These are phyloP conservation scores for Drosophila lacertosa DNA, from an alignment of 1,140 invertebrate species.

Conservation along the genomic window DNA sequence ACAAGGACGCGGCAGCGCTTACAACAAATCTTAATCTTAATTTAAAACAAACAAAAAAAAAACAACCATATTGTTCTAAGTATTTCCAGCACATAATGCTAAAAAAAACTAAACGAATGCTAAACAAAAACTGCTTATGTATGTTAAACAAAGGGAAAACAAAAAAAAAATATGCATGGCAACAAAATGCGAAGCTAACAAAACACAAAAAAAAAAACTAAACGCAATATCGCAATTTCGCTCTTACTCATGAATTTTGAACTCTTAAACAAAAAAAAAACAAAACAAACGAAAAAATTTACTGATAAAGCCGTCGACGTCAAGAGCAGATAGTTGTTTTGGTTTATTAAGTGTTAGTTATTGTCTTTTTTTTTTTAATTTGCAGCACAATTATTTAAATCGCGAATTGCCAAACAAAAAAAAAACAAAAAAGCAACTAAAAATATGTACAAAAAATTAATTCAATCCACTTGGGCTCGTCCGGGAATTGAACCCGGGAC, in stretches of 20 bases:
- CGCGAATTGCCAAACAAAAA: too few species aligned
- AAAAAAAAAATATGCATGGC: conserved; percentile 27
- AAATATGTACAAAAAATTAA: conserved; percentile 3
- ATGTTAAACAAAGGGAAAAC: conserved; percentile 44
- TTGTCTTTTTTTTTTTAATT: conserved; percentile 25
- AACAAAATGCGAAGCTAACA: conserved; percentile 17
- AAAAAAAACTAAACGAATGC: conserved; percentile 69
- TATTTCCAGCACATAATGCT: conserved; percentile 62
- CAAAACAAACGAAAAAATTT: conserved; percentile 20
- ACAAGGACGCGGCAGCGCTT: conserved; percentile 64
- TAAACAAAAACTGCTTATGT: conserved; percentile 53
- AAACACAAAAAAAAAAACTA: conserved; percentile 27
- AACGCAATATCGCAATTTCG: conserved; percentile 20
- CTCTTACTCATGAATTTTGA: conserved; percentile 10
- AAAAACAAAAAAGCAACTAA: conserved; percentile 8
- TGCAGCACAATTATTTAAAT: conserved; percentile 55
- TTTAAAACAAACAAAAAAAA: conserved; percentile 15
- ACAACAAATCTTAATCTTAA: conserved; percentile 58
- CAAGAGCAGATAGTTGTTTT: conserved; percentile 25
- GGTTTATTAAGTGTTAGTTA: conserved; percentile 23
- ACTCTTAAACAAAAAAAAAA: too few species aligned
- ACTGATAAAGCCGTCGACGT: conserved; percentile 35
- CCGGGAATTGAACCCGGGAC: conserved; percentile 93
- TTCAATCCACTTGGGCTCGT: conserved; percentile 86
- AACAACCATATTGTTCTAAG: conserved; percentile 63